phyloP scores from a whole-genome alignment of 2,797 vertebrate genomes.

The Gymnocypris eckloni region DNA sequence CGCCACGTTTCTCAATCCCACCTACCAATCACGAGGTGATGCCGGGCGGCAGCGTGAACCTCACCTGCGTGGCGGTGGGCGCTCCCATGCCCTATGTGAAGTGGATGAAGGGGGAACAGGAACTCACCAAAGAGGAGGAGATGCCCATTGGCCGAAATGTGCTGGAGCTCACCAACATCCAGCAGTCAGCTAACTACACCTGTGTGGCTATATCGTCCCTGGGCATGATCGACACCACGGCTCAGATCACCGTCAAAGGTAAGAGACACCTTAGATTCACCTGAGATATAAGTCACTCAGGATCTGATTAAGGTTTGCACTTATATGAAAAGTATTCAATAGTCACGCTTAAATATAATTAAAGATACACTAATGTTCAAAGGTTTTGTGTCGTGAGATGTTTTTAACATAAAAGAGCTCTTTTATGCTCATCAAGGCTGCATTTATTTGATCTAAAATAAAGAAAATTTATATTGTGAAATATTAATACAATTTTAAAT shows the following conservation, averaged over 20 bases:
- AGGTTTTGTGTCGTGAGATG: background rate
- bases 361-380: background rate
- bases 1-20: slow-evolving; percentile 98
- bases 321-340: background rate
- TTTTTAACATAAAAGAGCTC: background rate
- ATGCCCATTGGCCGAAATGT: slow-evolving; percentile 95
- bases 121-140: slow-evolving; percentile 93
- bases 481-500: background rate
- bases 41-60: slow-evolving; percentile 95
- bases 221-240: slow-evolving; percentile 93
- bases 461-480: background rate
- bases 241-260: slow-evolving; percentile 97
- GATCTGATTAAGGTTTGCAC: background rate
- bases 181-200: slow-evolving; percentile 93
- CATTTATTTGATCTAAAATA: background rate
- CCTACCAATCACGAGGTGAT: slow-evolving; percentile 97
- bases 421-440: background rate
- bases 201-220: slow-evolving; percentile 96
- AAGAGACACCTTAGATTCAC: slow-evolving; percentile 45
- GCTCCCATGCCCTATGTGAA: slow-evolving; percentile 97
- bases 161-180: slow-evolving; percentile 89
- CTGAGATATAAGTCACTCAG: background rate
- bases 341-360: background rate
- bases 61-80: slow-evolving; percentile 95
- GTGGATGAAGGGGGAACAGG: slow-evolving; percentile 89